Conservation (phyloP, 1,140 invertebrate genomes). For the Drosophila truncata region DNA sequence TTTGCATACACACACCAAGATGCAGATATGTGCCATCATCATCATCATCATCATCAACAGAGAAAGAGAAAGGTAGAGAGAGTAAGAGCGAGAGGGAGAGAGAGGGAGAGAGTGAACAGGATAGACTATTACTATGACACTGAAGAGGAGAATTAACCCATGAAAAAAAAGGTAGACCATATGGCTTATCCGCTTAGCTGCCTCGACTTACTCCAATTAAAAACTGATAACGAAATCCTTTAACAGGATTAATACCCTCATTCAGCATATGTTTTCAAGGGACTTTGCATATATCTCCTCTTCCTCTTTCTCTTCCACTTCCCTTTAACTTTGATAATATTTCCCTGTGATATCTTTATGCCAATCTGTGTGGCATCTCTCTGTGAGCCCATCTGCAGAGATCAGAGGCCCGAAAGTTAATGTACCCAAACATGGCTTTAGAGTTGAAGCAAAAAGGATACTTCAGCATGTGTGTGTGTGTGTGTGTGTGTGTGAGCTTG, state of each 20-base stretch:
- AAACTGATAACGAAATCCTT: neutral
- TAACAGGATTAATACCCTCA: neutral
- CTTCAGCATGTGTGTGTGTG: neutral
- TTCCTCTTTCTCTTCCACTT: neutral
- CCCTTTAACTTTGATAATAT: neutral
- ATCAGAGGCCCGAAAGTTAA: slow-evolving; percentile 27
- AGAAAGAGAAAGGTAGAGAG: neutral
- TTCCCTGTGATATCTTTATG: neutral
- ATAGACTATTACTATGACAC: neutral
- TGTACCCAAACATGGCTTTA: slow-evolving; percentile 27
- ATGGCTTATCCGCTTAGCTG: neutral
- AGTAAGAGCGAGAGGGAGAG: neutral
- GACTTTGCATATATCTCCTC: neutral
- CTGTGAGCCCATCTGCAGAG: neutral
- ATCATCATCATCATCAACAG: slow-evolving; percentile 7
- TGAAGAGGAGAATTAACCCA: slow-evolving; percentile 19
- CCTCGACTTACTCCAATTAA: neutral
- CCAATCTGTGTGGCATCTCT: slow-evolving; percentile 8
- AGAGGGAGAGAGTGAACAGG: neutral
- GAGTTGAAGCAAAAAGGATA: slow-evolving; percentile 11
- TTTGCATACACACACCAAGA: slow-evolving; percentile 28
- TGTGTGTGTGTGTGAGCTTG: neutral
- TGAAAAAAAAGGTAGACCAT: slow-evolving; percentile 15
- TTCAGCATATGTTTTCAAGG: neutral
- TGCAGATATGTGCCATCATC: slow-evolving; percentile 24